Percentiles rank a stretch among this genome's conserved stretches.
phyloP scores from a whole-genome alignment of 2,797 vertebrate genomes.

The Monodelphis domestica region DNA sequence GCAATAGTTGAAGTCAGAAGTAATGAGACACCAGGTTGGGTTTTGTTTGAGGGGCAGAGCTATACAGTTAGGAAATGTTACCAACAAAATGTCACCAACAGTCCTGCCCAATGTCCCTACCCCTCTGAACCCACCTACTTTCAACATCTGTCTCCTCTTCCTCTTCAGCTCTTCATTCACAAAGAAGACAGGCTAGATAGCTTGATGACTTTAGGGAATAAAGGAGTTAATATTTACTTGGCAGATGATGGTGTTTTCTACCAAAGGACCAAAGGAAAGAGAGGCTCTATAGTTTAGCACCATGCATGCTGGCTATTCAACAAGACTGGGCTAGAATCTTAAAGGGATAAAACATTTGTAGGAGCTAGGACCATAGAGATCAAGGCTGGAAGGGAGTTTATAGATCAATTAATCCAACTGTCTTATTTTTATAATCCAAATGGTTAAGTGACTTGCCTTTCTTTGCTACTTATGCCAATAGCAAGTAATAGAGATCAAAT shows the following conservation, averaged over 20 bases:
- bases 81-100: background rate
- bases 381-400: too few relatives aligned
- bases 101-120: background rate
- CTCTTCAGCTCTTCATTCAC: background rate
- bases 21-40: background rate
- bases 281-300: background rate
- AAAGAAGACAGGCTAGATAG: background rate
- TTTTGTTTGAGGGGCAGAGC: background rate
- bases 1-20: background rate
- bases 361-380: too few relatives aligned
- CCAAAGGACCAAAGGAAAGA: background rate
- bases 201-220: background rate
- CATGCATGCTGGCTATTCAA: background rate
- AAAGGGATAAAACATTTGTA: too few relatives aligned
- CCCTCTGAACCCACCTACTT: background rate
- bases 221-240: too few relatives aligned
- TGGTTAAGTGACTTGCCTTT: too few relatives aligned
- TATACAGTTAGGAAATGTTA: background rate
- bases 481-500: too few relatives aligned
- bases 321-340: background rate
- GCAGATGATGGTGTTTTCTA: too few relatives aligned
- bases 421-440: too few relatives aligned
- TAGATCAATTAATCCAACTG: too few relatives aligned
- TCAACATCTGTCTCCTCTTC: background rate
- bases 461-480: too few relatives aligned